phyloP scores from a whole-genome alignment of 2,113 vertebrate genomes.

The Calidris pygmaea region DNA sequence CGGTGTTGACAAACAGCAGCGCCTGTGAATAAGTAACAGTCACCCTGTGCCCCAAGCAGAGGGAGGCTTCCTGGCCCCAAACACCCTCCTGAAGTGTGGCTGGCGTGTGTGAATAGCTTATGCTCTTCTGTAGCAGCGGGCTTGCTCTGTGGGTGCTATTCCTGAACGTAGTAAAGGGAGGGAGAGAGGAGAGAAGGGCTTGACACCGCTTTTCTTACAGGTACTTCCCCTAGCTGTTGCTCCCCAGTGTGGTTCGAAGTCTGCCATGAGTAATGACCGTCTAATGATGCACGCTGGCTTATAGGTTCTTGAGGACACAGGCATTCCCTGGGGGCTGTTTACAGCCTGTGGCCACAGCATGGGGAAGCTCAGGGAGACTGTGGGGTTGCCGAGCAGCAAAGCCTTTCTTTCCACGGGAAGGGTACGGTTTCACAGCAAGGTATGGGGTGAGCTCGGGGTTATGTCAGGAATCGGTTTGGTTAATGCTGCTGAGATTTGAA shows the following conservation, averaged over 20 bases:
- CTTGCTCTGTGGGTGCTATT: background rate
- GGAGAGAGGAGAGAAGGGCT: background rate
- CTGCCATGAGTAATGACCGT: background rate
- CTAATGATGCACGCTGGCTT: background rate
- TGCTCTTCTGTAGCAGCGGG: background rate
- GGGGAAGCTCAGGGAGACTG: background rate
- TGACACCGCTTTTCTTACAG: background rate
- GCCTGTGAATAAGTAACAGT: background rate
- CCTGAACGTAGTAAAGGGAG: background rate
- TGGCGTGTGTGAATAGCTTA: background rate
- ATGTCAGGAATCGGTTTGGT: background rate
- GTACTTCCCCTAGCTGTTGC: background rate
- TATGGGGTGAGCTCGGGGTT: background rate
- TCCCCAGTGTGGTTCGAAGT: background rate
- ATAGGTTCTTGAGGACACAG: background rate
- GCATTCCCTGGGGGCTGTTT: background rate
- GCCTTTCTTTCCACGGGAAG: background rate
- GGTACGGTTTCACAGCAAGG: background rate
- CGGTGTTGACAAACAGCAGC: background rate
- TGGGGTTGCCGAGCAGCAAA: background rate
- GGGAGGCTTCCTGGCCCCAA: background rate
- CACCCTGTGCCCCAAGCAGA: background rate
- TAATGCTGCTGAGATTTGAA: background rate
- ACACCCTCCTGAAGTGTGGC: background rate
- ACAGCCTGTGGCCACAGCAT: background rate